These are phyloP conservation scores for Cossypha heuglini DNA, from an alignment of 2,797 vertebrate genomes.

Conservation along the genomic window DNA sequence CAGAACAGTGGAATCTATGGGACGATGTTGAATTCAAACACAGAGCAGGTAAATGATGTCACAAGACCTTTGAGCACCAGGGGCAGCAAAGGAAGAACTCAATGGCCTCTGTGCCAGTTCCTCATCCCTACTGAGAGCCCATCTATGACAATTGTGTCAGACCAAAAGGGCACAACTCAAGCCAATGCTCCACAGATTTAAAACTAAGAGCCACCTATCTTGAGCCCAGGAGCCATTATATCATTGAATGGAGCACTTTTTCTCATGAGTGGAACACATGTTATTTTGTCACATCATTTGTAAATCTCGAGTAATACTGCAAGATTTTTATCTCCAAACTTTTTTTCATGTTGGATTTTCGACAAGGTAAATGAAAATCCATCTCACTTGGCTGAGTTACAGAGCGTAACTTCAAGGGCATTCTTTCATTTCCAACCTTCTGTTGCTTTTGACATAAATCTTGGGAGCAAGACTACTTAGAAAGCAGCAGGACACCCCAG, in stretches of 20 bases:
- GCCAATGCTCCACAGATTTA: neutral
- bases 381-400: constrained; percentile 19
- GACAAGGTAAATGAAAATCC: constrained; percentile 51
- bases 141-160: neutral
- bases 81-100: neutral
- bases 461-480: constrained; percentile 55
- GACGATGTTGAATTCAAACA: fast-evolving
- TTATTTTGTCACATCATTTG: constrained; percentile 42
- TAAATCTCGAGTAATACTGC: constrained; percentile 13
- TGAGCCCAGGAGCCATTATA: neutral
- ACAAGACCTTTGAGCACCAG: neutral
- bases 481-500: constrained; percentile 56
- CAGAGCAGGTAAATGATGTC: fast-evolving
- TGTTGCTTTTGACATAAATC: constrained; percentile 66
- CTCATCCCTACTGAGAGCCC: neutral
- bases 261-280: neutral
- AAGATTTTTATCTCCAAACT: constrained; percentile 29
- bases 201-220: neutral
- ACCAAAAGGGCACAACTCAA: neutral
- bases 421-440: constrained; percentile 55
- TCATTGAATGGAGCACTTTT: neutral
- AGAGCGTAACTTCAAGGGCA: constrained; percentile 43
- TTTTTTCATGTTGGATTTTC: constrained; percentile 13
- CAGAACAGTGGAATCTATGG: neutral
- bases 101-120: neutral